Percentiles rank a stretch among this genome's conserved stretches.
Conservation (phyloP, 2,113 vertebrate genomes). For the Leptocoma aspasia region DNA sequence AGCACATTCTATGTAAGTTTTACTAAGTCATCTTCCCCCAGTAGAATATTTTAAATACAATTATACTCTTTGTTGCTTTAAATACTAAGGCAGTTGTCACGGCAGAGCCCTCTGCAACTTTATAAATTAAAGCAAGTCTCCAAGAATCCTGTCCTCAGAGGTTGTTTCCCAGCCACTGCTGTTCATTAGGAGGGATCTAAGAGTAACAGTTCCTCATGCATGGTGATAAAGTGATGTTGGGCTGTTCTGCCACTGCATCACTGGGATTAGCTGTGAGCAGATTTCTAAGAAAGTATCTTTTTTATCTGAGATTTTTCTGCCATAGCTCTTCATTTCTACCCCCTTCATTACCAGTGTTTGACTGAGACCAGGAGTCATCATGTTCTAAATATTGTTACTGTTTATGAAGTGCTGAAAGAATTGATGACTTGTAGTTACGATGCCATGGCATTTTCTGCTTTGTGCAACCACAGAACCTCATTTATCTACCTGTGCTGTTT, state of each 20-base stretch:
- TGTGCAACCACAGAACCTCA: background rate
- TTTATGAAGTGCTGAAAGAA: background rate
- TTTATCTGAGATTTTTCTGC: background rate
- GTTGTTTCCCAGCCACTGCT: background rate
- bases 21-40: background rate
- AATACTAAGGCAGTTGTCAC: background rate
- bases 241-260: background rate
- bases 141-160: background rate
- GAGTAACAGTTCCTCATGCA: background rate
- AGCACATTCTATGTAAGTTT: background rate
- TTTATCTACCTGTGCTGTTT: background rate
- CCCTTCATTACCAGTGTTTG: background rate
- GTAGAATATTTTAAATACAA: background rate
- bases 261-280: background rate
- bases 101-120: background rate
- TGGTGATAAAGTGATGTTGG: background rate
- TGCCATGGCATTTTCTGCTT: background rate
- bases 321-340: background rate
- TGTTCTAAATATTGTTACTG: background rate
- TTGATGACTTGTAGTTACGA: background rate
- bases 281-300: background rate
- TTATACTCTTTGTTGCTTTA: background rate
- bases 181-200: background rate
- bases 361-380: background rate
- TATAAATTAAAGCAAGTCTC: background rate